phyloP scores from a whole-genome alignment of 2,797 vertebrate genomes.

The Poeciliopsis paucimaculata region DNA sequence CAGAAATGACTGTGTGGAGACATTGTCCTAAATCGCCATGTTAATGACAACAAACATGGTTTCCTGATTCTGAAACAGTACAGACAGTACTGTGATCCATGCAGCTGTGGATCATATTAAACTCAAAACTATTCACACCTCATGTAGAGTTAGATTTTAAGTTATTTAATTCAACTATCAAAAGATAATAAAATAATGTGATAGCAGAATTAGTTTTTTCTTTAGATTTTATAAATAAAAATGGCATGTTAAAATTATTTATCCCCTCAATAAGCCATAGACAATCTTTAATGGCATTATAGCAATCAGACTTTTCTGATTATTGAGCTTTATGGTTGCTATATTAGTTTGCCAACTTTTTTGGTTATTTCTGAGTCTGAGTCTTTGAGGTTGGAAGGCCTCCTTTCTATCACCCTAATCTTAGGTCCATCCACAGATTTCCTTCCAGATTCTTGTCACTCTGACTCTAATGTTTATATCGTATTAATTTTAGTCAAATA shows the following conservation, averaged over 20 bases:
- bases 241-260: background rate
- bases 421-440: background rate
- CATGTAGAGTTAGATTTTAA: background rate
- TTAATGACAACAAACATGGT: background rate
- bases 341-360: background rate
- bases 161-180: background rate
- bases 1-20: background rate
- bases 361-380: background rate
- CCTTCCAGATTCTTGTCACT: background rate
- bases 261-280: background rate
- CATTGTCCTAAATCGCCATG: background rate
- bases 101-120: background rate
- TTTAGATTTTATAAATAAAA: background rate
- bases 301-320: background rate
- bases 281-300: background rate
- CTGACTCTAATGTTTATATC: background rate
- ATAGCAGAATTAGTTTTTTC: background rate
- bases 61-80: background rate
- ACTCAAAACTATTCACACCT: background rate
- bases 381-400: too few species aligned
- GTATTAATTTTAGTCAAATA: too few species aligned
- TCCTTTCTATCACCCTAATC: background rate
- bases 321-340: background rate
- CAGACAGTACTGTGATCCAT: background rate
- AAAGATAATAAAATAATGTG: background rate